These are phyloP conservation scores for Lypha dubia DNA, from an alignment of 2,888 invertebrate genomes.

Conservation along the genomic window DNA sequence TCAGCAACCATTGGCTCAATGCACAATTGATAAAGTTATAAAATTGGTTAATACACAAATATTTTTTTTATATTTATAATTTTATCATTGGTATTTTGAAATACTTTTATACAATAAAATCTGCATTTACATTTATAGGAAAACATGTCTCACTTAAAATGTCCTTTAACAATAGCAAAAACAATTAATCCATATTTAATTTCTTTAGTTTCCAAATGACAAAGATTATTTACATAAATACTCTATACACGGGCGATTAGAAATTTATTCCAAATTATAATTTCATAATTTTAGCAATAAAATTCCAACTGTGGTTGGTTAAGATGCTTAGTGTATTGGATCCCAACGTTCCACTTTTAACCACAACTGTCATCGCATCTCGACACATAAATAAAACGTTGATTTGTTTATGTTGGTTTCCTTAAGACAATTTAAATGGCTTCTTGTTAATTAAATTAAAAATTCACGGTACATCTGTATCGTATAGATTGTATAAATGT, in stretches of 20 bases:
- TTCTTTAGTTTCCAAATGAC: not conserved
- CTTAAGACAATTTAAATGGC: slow-evolving; percentile 77
- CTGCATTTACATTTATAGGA: no score
- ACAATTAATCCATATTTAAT: no score
- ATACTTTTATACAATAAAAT: no score
- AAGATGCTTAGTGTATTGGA: slow-evolving; percentile 16
- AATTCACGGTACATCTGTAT: slow-evolving; percentile 76
- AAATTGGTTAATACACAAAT: no score
- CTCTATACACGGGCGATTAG: slow-evolving; percentile 24
- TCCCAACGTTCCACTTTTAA: slow-evolving; percentile 27
- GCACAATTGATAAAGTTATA: no score
- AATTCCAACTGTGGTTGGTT: slow-evolving; percentile 74
- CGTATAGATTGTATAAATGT: slow-evolving; percentile 17
- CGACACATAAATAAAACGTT: slow-evolving; percentile 54
- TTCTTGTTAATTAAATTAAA: slow-evolving; percentile 82
- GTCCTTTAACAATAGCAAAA: no score
- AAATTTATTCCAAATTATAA: slow-evolving; percentile 43
- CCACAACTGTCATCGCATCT: slow-evolving; percentile 19
- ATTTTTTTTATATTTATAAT: no score
- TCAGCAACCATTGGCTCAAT: no score
- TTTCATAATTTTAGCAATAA: slow-evolving; percentile 77
- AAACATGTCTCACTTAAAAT: no score
- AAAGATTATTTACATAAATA: slow-evolving; percentile 11
- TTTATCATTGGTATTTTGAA: no score
- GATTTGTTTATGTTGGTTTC: slow-evolving; percentile 52